A percentile compares a stretch with the other conserved stretches of the same genome.
Evolutionary conservation across 2,113 vertebrate genomes (phyloP).

Genomic region (Phrynosoma blainvillii): DNA sequence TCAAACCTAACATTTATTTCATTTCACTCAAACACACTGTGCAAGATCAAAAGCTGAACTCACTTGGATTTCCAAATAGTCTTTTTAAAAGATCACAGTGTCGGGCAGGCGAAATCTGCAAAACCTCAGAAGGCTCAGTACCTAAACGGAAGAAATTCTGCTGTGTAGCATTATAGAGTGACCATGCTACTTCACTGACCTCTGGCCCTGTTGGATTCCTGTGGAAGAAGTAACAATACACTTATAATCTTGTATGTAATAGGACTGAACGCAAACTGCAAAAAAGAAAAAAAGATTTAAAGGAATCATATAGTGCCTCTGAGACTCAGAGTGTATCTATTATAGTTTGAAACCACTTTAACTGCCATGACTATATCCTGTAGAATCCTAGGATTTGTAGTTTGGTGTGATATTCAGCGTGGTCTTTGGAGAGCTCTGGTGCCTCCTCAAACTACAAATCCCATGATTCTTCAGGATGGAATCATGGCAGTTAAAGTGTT

Average conservation of each 20-base stretch:
- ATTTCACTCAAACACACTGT: too few species aligned
- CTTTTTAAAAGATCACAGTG: conserved; percentile 6
- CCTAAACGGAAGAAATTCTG: conserved; percentile 9
- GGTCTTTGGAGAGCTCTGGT: too few species aligned
- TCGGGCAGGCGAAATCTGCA: neutral
- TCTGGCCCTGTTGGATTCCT: conserved; percentile 1
- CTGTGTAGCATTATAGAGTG: neutral
- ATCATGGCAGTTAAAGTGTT: too few species aligned
- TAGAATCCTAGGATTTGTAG: too few species aligned
- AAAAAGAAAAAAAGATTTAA: neutral
- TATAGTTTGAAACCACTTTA: too few species aligned
- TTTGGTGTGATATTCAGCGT: too few species aligned
- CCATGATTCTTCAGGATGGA: too few species aligned
- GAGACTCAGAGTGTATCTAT: neutral
- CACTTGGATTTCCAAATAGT: too few species aligned
- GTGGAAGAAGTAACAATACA: neutral
- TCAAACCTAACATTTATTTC: too few species aligned
- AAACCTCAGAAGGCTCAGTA: neutral
- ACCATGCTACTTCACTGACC: neutral
- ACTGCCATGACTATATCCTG: too few species aligned
- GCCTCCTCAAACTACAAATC: too few species aligned
- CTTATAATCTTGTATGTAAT: neutral
- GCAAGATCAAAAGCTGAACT: too few species aligned
- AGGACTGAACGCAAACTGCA: neutral
- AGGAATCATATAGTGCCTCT: neutral